Percentiles rank a stretch among this genome's conserved stretches.
Conservation (phyloP, 1,140 invertebrate genomes). For the Littorina saxatilis region DNA sequence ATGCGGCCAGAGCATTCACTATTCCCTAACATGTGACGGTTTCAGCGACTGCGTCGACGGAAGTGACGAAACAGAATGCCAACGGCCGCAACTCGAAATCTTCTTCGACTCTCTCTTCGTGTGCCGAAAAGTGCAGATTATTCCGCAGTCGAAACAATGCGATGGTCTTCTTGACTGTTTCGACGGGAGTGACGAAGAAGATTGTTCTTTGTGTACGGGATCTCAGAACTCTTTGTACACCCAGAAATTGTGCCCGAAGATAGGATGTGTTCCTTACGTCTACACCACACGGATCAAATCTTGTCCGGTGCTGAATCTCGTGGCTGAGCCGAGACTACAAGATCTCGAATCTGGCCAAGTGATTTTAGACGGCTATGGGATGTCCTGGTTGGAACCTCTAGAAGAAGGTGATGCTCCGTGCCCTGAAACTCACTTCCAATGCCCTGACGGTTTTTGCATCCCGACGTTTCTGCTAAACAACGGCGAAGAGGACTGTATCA, state of each 20-base stretch:
- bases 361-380: slow-evolving; percentile 32
- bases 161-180: slow-evolving; percentile 38
- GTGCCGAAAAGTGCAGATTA: slow-evolving; percentile 24
- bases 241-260: not conserved
- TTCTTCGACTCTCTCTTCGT: not conserved
- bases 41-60: slow-evolving; percentile 25
- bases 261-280: slow-evolving; percentile 7
- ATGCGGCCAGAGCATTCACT: not conserved
- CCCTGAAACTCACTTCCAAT: slow-evolving; percentile 34
- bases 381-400: slow-evolving; percentile 8
- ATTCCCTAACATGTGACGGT: slow-evolving; percentile 38
- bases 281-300: not conserved
- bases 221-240: not conserved
- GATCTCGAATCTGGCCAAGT: not conserved
- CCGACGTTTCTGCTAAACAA: slow-evolving; percentile 40
- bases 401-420: not conserved
- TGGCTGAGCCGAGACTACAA: not conserved
- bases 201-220: slow-evolving; percentile 24
- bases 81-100: not conserved
- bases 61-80: slow-evolving; percentile 37
- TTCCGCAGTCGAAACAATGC: slow-evolving; percentile 8
- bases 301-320: not conserved
- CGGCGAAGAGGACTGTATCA: slow-evolving; percentile 32
- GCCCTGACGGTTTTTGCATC: slow-evolving; percentile 21
- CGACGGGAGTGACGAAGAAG: slow-evolving; percentile 38